Conservation (phyloP, 2,797 vertebrate species). For the Glossophaga mutica region DNA sequence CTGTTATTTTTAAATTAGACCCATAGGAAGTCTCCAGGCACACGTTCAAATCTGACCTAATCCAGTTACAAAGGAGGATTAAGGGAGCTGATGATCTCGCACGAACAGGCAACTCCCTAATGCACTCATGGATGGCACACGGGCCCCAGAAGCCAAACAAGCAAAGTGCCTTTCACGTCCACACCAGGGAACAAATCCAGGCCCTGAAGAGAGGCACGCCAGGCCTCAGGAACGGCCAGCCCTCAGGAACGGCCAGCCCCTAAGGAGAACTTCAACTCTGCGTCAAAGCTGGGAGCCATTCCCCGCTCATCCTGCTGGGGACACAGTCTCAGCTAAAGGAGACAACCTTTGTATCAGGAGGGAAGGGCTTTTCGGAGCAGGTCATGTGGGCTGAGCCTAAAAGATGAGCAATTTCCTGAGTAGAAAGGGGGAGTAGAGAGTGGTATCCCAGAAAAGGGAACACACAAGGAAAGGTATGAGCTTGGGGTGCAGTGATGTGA, state of each 20-base stretch:
- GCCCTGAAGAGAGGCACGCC: neutral
- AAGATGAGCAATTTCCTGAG: neutral
- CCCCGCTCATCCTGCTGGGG: neutral
- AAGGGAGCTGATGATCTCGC: neutral
- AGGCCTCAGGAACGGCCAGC: neutral
- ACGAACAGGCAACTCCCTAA: constrained; percentile 34
- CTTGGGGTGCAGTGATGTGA: neutral
- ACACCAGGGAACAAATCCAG: neutral
- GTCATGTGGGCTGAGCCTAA: neutral
- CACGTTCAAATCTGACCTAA: constrained; percentile 6
- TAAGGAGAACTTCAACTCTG: neutral
- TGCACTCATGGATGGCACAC: neutral
- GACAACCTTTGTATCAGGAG: neutral
- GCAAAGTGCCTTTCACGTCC: neutral
- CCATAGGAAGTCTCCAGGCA: constrained; percentile 17
- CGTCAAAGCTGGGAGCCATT: neutral
- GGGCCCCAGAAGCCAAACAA: neutral
- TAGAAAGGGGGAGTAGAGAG: neutral
- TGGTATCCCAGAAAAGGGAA: neutral
- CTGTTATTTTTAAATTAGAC: constrained; percentile 42
- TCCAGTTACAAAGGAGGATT: constrained; percentile 52
- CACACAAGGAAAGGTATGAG: neutral
- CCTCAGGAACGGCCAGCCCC: neutral
- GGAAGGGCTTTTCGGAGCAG: neutral
- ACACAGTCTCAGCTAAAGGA: neutral